Percentiles rank a stretch among this genome's conserved stretches.
Evolutionary conservation across 2,888 invertebrate genomes (phyloP).

Genomic region (Anoncus sp.): DNA sequence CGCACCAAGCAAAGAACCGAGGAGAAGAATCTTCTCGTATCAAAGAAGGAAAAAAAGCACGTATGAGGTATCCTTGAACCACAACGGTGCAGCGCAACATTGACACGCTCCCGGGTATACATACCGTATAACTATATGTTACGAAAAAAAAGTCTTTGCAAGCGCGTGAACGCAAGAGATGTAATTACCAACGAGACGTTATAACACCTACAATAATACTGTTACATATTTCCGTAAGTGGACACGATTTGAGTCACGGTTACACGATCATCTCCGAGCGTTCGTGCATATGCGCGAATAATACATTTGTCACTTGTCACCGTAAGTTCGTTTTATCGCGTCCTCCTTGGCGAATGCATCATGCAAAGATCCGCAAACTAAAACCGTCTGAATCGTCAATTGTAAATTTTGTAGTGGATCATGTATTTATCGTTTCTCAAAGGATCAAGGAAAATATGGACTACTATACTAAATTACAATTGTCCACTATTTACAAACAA

Average conservation of each 20-base stretch:
- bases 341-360: background rate
- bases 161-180: slow-evolving; percentile 34
- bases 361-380: background rate
- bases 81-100: background rate
- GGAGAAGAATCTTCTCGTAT: background rate
- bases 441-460: background rate
- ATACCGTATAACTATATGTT: background rate
- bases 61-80: background rate
- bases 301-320: background rate
- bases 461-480: background rate
- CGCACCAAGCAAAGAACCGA: no score
- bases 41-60: background rate
- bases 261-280: slow-evolving; percentile 14
- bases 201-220: slow-evolving; percentile 33
- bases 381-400: background rate
- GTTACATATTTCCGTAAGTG: slow-evolving; percentile 19
- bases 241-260: slow-evolving; percentile 25
- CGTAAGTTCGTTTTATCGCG: background rate
- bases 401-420: background rate
- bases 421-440: background rate
- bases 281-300: slow-evolving; percentile 16
- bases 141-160: slow-evolving; percentile 25
- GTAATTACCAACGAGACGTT: slow-evolving; percentile 46
- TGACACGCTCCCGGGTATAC: background rate
- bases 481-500: background rate